These are phyloP conservation scores for Teleogryllus oceanicus DNA, from an alignment of 2,888 invertebrate genomes.

Conservation along the genomic window DNA sequence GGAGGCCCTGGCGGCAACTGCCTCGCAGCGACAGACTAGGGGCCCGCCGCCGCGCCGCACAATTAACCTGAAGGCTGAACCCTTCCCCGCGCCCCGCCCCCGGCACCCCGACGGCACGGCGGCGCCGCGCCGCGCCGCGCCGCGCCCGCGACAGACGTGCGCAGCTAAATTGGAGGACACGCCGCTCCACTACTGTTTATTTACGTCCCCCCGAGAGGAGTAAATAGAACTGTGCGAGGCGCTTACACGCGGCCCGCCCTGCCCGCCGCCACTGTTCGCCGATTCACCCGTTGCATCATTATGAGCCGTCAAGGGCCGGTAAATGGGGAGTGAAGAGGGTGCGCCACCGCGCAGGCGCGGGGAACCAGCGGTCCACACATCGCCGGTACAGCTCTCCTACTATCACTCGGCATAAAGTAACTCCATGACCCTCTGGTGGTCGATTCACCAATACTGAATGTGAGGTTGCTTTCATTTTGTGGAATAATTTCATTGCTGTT, in stretches of 20 bases:
- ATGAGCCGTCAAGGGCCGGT: no score
- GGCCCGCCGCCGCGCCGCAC: neutral
- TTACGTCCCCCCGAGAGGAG: slow-evolving; percentile 2
- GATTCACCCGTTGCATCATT: neutral
- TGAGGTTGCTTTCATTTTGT: no score
- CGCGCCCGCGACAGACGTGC: slow-evolving; percentile 3
- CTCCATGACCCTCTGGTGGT: no score
- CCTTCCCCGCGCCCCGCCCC: neutral
- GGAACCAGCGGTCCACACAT: no score
- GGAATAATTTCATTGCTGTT: no score
- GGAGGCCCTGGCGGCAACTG: neutral
- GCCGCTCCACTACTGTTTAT: slow-evolving; percentile 18
- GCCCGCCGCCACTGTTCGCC: neutral
- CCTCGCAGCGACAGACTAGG: neutral
- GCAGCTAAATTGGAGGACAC: slow-evolving; percentile 6
- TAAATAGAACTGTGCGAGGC: neutral
- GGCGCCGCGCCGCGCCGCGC: neutral
- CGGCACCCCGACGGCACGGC: neutral
- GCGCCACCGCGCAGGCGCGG: neutral
- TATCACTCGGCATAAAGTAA: no score
- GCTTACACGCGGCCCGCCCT: neutral
- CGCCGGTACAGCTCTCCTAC: no score
- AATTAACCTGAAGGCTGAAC: slow-evolving; percentile 5
- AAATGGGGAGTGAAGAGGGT: neutral
- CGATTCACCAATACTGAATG: no score